Evolutionary conservation across 2,888 invertebrate genomes (phyloP), one percentile per base, ranked within the genome.

Genomic region (Tachina lurida): DNA sequence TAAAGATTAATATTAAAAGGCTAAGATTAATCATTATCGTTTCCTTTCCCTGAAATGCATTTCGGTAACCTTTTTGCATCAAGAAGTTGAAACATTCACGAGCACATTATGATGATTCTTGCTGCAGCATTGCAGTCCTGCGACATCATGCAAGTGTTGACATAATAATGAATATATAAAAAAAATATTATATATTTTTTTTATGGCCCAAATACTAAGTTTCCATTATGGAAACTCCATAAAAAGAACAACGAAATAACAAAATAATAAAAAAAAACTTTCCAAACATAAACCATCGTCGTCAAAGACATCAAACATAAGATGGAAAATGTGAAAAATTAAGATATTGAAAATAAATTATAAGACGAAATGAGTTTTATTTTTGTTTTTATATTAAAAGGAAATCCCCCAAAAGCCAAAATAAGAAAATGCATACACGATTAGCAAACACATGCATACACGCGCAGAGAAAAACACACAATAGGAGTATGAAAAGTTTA

Each of bases 301-400:
- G 63, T 31, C 31, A 31, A 31, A 31, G 31, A 15, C 41, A 62
- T 63, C 49, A 74, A 74, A 49, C 49, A 74, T 62, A 49, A 49
- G 49, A 41, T 62, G 19, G 31, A 60, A 17, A 74, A 62, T 74
- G 49, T 74, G 49, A 62, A 74, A 74, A 49, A 52, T 62, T 74
- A 74, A 62, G 49, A 74, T 74, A 75, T 75, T 75, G 74, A n/a
- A 63, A 75, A 43, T 41, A 63, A 52, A 75, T 75, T 75, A 63
- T 63, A 19, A 39, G 49, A n/a, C 63, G 52, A 43, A 65, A 65
- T 75, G 43, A 65, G 19, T 65, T 54, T 45, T 45, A 45, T 65
- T 75, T 75, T n/a, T 8, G 19, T 75, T 65, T 75, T 65, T n/a
- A 54, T 63, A 52, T 52, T 22, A 54, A 54, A 54, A 65, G 65